Evolutionary conservation across 2,888 invertebrate species (phyloP), one percentile per base, ranked within the genome.

Genomic region (Diloba caeruleocephala): DNA sequence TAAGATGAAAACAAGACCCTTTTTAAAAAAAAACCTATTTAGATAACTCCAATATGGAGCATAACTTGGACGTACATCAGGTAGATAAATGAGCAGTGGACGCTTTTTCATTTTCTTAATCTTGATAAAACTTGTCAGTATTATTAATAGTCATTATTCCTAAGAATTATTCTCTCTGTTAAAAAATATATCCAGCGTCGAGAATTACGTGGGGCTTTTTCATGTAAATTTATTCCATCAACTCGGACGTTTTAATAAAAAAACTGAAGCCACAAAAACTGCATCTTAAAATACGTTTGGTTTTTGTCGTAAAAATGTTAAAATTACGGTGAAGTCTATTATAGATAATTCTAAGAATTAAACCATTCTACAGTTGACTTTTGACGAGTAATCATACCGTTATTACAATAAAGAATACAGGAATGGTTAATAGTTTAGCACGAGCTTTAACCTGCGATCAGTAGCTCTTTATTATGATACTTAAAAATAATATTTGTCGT

Each of bases 181-280:
- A 21, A 59, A 68, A n/a, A 64, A 58, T 56, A 50, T 56, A 46
- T 43, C 46, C 45, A 42, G 34, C 52, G 41, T 39, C 9, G 34
- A 46, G 50, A 45, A 65, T 66, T 54, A 71, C 56, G 49, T 55
- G 42, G 13, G 44, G 23, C 38, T 50, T 69, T 46, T 43, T 50
- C 32, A 59, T 69, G 69, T 57, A 72, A 69, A 72, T 73, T 69
- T 73, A 70, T 73, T 69, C 64, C 55, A 69, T 70, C 73, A 70
- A 60, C 50, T 55, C 42, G 34, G 52, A 44, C 43, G 38, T 52
- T 55, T 68, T 64, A 38, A 58, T 67, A 54, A 43, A 64, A 54
- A 50, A 54, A 68, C 25, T 51, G 55, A 12, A 34, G 54, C 37
- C 42, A 66, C 36, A 46, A 51, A 59, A 71, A 66, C 68, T 67